Conservation (phyloP, 2,888 invertebrate genomes). For the Theodoxus fluviatilis region DNA sequence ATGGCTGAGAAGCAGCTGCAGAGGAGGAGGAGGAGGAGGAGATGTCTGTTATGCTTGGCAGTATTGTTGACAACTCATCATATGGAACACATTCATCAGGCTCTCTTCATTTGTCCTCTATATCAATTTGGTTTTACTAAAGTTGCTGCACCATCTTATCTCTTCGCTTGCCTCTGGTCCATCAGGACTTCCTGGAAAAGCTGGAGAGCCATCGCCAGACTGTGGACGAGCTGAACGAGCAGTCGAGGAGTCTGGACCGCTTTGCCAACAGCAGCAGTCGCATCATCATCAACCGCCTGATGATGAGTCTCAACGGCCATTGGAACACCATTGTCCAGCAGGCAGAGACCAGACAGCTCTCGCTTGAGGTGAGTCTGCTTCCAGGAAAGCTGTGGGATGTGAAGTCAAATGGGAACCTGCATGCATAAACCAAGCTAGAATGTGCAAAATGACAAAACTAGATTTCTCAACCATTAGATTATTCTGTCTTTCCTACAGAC, state of each 20-base stretch:
- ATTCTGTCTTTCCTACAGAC: not conserved
- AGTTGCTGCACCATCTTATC: no score
- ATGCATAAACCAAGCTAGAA: no score
- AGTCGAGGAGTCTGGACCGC: constrained; percentile 75
- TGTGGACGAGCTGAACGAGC: constrained; percentile 82
- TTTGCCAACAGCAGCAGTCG: constrained; percentile 73
- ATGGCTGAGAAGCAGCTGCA: no score
- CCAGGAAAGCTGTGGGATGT: no score
- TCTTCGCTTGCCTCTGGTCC: not conserved
- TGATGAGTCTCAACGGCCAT: constrained; percentile 46
- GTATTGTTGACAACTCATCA: no score
- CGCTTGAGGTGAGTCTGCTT: constrained; percentile 52
- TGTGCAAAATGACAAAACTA: not conserved
- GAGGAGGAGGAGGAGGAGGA: no score
- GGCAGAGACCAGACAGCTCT: constrained; percentile 45
- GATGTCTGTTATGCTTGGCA: no score
- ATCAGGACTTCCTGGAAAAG: constrained; percentile 45
- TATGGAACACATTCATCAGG: no score
- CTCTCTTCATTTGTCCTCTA: no score
- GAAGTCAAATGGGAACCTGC: no score
- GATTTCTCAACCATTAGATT: not conserved
- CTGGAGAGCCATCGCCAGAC: constrained; percentile 79
- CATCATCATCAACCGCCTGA: constrained; percentile 37
- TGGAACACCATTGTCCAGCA: constrained; percentile 46
- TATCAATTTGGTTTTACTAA: no score